Percentiles rank a stretch among this genome's conserved stretches.
phyloP scores from a whole-genome alignment of 2,797 vertebrate genomes.

The Melanotaenia trifasciata region DNA sequence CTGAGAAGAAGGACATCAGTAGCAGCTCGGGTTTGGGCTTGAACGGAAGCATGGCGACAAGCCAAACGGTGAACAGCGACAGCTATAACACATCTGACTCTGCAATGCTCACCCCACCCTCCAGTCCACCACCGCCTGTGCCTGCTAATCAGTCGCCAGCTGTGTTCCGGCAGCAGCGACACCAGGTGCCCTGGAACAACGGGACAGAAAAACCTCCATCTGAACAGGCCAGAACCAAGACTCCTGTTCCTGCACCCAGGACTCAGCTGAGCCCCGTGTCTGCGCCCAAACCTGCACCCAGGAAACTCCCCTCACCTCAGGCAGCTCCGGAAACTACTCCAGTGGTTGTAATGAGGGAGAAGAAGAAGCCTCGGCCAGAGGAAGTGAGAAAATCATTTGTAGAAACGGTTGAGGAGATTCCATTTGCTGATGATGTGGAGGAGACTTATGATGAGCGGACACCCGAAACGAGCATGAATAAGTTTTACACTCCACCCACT shows the following conservation, averaged over 20 bases:
- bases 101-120: slow-evolving; percentile 95
- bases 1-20: slow-evolving; percentile 88
- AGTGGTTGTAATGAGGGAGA: slow-evolving; percentile 83
- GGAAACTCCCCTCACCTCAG: slow-evolving; percentile 57
- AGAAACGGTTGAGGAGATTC: slow-evolving; percentile 96
- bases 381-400: slow-evolving; percentile 91
- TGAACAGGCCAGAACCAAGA: slow-evolving; percentile 57
- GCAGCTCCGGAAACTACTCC: slow-evolving; percentile 42
- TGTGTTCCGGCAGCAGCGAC: slow-evolving; percentile 84
- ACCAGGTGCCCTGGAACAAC: slow-evolving; percentile 85
- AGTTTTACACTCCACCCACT: slow-evolving; percentile 89
- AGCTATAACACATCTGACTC: slow-evolving; percentile 93
- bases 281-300: slow-evolving; percentile 64
- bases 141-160: slow-evolving; percentile 94
- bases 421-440: slow-evolving; percentile 96
- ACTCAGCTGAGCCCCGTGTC: slow-evolving; percentile 67
- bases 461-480: slow-evolving; percentile 87
- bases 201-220: slow-evolving; percentile 69
- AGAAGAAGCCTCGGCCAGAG: slow-evolving; percentile 75
- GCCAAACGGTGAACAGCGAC: slow-evolving; percentile 87
- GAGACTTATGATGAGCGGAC: slow-evolving; percentile 91
- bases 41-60: slow-evolving; percentile 89
- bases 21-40: slow-evolving; percentile 93
- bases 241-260: slow-evolving; percentile 66
- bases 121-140: slow-evolving; percentile 94